Evolutionary conservation across 2,888 invertebrate species (phyloP), one percentile per base, ranked within the genome.

Genomic region (Boloria selene): DNA sequence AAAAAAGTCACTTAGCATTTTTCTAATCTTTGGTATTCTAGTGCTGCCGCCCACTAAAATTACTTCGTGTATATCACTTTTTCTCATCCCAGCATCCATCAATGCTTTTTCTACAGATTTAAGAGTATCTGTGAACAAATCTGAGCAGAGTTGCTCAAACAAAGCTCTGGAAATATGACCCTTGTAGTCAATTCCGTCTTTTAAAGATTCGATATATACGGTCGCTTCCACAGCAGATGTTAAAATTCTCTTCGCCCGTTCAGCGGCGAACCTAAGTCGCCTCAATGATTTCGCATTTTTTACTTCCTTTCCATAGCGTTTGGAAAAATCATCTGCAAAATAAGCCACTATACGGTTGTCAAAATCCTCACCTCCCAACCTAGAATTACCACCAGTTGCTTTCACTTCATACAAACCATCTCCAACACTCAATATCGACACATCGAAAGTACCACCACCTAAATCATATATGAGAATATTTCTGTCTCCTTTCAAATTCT

Each of bases 331-430:
- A 53, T 87, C 83, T 26, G 80, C 79, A 55, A 88, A 85, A 67
- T 82, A 86, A 0, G 83, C 82, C 0, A 87, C 85, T 2, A 89
- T 72, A 55, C 88, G 79, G 31, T 83, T 84, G 47, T 90, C 88
- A n/a, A 88, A 90, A 52, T 89, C 88, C 26, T 88, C 87, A 0
- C 89, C 89, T 0, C 89, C 88, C 0, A 88, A 68, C 18, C 81
- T 74, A 0, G 83, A 81, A 52, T 83, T 84, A 0, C 88, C 87
- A 0, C 83, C 79, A 0, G 86, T 86, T 0, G 85, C 76, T 64
- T 80, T 86, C 0, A 90, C 88, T 73, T 86, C 79, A 26, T 82
- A 88, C 0, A 84, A 80, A 17, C 76, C 78, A 17, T 80, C 77
- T 0, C 74, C 77, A 14, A 88, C 81, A 5, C 74, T 80, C 2